These are phyloP conservation scores for Limosa lapponica DNA, from an alignment of 2,797 vertebrate species.

Conservation along the genomic window DNA sequence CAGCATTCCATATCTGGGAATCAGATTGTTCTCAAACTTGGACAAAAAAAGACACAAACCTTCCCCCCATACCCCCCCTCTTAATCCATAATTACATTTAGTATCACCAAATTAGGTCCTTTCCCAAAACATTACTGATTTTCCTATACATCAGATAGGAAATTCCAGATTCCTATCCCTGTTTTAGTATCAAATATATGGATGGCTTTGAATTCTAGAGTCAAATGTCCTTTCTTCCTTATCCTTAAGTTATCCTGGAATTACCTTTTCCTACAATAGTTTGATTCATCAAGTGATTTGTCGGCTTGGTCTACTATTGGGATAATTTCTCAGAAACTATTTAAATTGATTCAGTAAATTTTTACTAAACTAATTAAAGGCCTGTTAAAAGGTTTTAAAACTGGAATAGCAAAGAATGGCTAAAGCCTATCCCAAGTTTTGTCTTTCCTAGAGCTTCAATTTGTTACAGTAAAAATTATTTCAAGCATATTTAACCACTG, in stretches of 20 bases:
- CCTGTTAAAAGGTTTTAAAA: not conserved
- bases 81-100: not conserved
- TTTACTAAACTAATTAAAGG: not conserved
- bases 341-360: not conserved
- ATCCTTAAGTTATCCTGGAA: not conserved
- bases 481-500: not conserved
- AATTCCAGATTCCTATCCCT: not conserved
- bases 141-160: not conserved
- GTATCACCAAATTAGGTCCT: not conserved
- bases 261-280: not conserved
- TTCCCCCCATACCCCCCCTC: not conserved
- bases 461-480: not conserved
- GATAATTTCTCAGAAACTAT: not conserved
- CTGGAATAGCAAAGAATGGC: not conserved
- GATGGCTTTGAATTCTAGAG: not conserved
- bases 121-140: not conserved
- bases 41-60: not conserved
- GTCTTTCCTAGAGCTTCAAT: not conserved
- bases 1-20: not conserved
- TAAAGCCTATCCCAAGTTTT: not conserved
- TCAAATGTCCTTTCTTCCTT: not conserved
- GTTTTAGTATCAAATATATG: not conserved
- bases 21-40: not conserved
- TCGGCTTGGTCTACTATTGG: not conserved
- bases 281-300: not conserved